Evolutionary conservation across 2,888 invertebrate genomes (phyloP).

Genomic region (Xylota segnis): DNA sequence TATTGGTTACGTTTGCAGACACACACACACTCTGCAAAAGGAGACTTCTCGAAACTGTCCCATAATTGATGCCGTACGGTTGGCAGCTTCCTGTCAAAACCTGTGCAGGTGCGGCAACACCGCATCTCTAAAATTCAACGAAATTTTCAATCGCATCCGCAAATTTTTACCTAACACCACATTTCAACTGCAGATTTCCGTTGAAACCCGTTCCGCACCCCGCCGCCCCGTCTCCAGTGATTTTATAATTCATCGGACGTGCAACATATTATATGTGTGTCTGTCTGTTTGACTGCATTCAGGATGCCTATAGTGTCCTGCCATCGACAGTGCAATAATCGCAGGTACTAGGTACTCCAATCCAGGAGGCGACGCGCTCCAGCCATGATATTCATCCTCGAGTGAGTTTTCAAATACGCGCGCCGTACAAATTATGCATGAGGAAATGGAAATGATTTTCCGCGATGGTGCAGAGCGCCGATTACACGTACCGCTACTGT

Average conservation of each 20-base stretch:
- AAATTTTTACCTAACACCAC: constrained; percentile 19
- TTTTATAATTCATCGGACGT: constrained; percentile 68
- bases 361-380: constrained; percentile 10
- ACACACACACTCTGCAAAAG: neutral
- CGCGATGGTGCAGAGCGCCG: constrained; percentile 45
- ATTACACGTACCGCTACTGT: constrained; percentile 49
- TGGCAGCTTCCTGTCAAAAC: neutral
- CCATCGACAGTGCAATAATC: constrained; percentile 10
- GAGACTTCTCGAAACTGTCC: neutral
- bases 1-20: neutral
- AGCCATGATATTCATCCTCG: constrained; percentile 60
- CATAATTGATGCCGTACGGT: neutral
- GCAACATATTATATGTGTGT: constrained; percentile 60
- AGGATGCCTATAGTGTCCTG: constrained; percentile 1
- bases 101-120: neutral
- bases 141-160: constrained; percentile 35
- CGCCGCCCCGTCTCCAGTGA: neutral
- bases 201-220: too few relatives aligned
- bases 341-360: neutral
- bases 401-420: constrained; percentile 71
- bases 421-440: constrained; percentile 71
- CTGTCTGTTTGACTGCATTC: constrained; percentile 54
- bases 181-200: constrained; percentile 46
- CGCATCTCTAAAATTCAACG: neutral
- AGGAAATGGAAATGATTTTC: constrained; percentile 75